Evolutionary conservation across 2,888 invertebrate species (phyloP), one percentile per base, ranked within the genome.

Genomic region (Balanococcus diminutus): DNA sequence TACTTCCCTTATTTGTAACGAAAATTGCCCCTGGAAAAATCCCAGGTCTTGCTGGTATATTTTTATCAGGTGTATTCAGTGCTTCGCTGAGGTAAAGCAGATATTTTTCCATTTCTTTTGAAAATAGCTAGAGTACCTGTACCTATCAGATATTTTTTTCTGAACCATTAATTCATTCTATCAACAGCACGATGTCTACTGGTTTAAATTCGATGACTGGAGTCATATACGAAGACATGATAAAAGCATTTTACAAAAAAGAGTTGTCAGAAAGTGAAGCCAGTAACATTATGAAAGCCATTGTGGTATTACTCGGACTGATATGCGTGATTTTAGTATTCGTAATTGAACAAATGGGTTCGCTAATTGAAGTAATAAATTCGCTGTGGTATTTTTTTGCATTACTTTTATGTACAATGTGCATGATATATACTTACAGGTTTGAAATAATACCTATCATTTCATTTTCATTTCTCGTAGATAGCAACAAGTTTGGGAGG

Each of bases 11-110:
- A 89, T 96, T 94, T 89, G 96, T 96, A 36, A 95, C 96, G 95
- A 94, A 95, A 82, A 93, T 94, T 86, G 92, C 95, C 0, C 92
- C 95, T 0, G 92, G 93, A 0, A 90, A 92, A 11, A 92, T 95
- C 87, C 95, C 95, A 0, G 96, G 96, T 0, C 90, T 96, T 16
- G 95, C 96, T 0, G 96, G 96, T 0, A 92, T 96, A 75, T 96
- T 96, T 89, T 94, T 96, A 88, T 95, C 96, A 84, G 95, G 96
- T 22, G 94, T 96, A 0, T 96, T 96, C 89, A 96, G 96, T 90
- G 96, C 96, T 14, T 95, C 96, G 22, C 91, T 96, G 87, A 96
- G 96, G 94, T 94, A 91, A 88, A 75, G 14, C n/a, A 56, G n/a
- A n/a, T n/a, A n/a, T 46, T 16, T 46, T 46, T 9, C 14, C 8